Percentiles rank a stretch among this genome's conserved stretches.
Conservation (phyloP, 1,140 invertebrate species). For the Leptonema lineaticorne region DNA sequence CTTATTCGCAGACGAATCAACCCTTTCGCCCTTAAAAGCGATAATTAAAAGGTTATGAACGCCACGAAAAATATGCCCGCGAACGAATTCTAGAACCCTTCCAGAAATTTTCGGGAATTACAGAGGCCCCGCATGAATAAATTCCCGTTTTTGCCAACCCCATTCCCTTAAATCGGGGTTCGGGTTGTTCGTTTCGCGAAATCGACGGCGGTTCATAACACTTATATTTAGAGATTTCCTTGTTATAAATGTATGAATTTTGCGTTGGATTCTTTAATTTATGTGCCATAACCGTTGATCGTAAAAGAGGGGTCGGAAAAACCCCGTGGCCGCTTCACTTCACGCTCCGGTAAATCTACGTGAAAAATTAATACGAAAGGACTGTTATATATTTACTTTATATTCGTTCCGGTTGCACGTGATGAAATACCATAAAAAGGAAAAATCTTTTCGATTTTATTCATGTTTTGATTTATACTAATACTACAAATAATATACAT, state of each 20-base stretch:
- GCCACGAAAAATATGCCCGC: constrained; percentile 37
- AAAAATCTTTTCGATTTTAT: constrained; percentile 5
- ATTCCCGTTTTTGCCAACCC: constrained; percentile 20
- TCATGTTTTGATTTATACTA: too few species aligned
- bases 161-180: neutral
- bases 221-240: constrained; percentile 38
- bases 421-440: neutral
- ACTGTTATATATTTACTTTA: constrained; percentile 38
- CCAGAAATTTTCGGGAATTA: constrained; percentile 30
- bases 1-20: neutral
- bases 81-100: neutral
- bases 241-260: constrained; percentile 42
- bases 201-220: too few species aligned
- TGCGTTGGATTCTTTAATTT: constrained; percentile 41
- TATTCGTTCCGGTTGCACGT: constrained; percentile 37
- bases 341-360: constrained; percentile 37
- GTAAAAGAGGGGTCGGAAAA: constrained; percentile 33
- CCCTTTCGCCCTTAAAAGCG: too few species aligned
- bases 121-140: constrained; percentile 37
- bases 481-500: too few species aligned
- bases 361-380: constrained; percentile 42
- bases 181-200: too few species aligned
- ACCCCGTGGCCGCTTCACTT: constrained; percentile 29
- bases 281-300: constrained; percentile 43
- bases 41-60: constrained; percentile 43